Evolutionary conservation across 2,113 vertebrate genomes (phyloP).

Genomic region (Crotalus horridus): DNA sequence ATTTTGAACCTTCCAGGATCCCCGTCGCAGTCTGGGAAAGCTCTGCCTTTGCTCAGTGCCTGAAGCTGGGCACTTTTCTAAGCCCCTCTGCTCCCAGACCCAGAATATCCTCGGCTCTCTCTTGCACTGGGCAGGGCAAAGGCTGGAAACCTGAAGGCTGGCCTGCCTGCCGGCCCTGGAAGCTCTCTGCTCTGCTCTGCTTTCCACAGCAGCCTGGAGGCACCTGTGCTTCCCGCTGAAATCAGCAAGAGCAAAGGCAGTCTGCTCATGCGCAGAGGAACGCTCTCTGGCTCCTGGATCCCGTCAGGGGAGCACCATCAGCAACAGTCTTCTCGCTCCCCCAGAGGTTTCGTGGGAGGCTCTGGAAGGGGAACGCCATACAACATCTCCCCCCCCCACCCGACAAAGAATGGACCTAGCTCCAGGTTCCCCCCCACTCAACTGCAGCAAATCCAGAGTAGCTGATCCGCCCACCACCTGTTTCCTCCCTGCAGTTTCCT

Average conservation of each 20-base stretch:
- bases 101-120: neutral
- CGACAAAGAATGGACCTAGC: neutral
- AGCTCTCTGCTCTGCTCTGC: neutral
- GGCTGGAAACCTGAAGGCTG: neutral
- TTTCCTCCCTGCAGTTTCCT: neutral
- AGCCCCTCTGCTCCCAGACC: neutral
- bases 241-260: neutral
- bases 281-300: neutral
- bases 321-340: neutral
- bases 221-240: neutral
- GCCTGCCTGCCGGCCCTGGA: neutral
- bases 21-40: neutral
- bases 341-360: neutral
- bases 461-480: neutral
- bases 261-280: neutral
- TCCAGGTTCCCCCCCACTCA: neutral
- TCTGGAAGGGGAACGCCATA: neutral
- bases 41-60: neutral
- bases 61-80: neutral
- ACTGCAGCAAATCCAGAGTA: neutral
- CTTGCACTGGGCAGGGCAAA: neutral
- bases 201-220: neutral
- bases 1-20: accelerated
- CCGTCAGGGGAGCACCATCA: neutral
- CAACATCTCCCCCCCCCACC: neutral